These are phyloP conservation scores for Lagopus leucura DNA, from an alignment of 2,113 vertebrate species.

Conservation along the genomic window DNA sequence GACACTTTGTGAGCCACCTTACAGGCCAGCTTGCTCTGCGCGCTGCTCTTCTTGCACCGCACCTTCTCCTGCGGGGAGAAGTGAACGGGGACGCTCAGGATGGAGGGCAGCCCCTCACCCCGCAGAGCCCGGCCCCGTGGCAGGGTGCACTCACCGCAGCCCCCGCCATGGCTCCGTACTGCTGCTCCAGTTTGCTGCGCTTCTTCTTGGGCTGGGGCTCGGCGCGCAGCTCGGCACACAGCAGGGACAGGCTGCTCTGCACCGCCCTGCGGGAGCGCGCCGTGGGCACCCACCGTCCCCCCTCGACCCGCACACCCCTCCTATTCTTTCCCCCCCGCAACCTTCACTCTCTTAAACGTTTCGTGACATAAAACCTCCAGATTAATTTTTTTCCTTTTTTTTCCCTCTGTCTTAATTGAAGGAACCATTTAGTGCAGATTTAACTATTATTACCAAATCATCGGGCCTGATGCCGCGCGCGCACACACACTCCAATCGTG, in stretches of 20 bases:
- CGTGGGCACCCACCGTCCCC: background rate
- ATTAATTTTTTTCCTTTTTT: constrained; percentile 74
- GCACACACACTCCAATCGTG: constrained; percentile 66
- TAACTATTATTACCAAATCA: constrained; percentile 82
- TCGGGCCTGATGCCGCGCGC: constrained; percentile 74
- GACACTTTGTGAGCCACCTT: constrained; percentile 80
- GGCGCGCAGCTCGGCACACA: constrained; percentile 83
- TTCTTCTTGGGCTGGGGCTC: constrained; percentile 84
- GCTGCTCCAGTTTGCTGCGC: constrained; percentile 84
- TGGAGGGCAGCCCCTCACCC: background rate
- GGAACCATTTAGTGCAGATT: constrained; percentile 83
- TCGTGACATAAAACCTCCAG: constrained; percentile 80
- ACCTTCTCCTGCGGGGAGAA: constrained; percentile 78
- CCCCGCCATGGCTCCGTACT: constrained; percentile 70
- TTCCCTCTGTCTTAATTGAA: constrained; percentile 78
- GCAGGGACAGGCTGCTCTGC: constrained; percentile 83
- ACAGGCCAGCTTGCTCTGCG: constrained; percentile 77
- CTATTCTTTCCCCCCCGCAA: background rate
- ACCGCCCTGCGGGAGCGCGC: constrained; percentile 77
- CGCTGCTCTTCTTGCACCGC: constrained; percentile 77
- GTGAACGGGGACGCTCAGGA: background rate
- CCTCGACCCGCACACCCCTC: background rate
- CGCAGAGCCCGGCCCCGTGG: background rate
- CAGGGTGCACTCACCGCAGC: constrained; percentile 22
- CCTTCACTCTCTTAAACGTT: constrained; percentile 74